Base-by-base conservation (phyloP, 2,888 invertebrate genomes). In the Parelbella ahira region DNA sequence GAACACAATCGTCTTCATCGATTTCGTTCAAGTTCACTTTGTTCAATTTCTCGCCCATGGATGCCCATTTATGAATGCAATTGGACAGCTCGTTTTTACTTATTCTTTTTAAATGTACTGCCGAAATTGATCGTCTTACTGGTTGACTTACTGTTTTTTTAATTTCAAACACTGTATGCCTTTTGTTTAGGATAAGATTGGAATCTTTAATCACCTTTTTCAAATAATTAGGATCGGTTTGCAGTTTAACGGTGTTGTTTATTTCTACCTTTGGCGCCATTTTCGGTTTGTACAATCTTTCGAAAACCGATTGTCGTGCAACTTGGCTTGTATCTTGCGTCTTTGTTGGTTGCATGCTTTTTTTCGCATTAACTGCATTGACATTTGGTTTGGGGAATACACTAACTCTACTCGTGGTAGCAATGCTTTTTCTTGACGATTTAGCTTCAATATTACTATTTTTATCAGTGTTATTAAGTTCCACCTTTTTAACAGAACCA, bases 41-140 rank as follows among this genome's bases (percentile, higher is more conserved):
- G 29, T 83, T 63, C 0, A 87, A 27, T 32, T 82, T 84, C 2
- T 82, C 79, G 1, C 79, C 81, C 0, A 81, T 68, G 0, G 88
- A 88, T 0, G 80, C 62, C 68, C 82, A 84, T 57, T 80, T 82
- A 7, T 81, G 76, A 2, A 83, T 66, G 44, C 82, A 86, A 23
- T 81, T 83, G 1, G 51, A 49, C 0, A 77, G 48, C 49, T 83
- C 83, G 9, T 50, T 67, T 38, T 76, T 76, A 9, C 61, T 68
- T 1, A 86, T 66, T 2, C 72, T 56, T 45, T 83, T 88, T 2
- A 88, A 81, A 50, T 88, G 88, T 0, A 88, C 78, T 0, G 88
- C 87, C 0, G 88, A 88, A 37, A 89, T 79, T 0, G 88, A 88
- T 20, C 88, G 57, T 7, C 88, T 63, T 0, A 72, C 68, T 0